phyloP scores from a whole-genome alignment of 2,888 invertebrate genomes.

The Uropetala carovei region DNA sequence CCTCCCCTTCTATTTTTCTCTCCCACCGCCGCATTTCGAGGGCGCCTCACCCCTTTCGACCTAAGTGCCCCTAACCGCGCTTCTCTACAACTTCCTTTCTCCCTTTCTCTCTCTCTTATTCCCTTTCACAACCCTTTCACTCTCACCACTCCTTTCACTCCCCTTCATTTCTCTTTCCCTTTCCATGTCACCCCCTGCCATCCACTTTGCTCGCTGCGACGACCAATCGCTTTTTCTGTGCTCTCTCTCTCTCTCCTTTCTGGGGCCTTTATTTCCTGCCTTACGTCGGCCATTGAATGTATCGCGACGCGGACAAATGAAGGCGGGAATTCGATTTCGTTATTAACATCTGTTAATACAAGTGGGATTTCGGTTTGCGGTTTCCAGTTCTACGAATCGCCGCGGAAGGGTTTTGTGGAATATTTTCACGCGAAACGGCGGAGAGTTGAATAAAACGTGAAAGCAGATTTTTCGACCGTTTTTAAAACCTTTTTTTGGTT shows the following conservation, averaged over 20 bases:
- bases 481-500: no score
- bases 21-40: not conserved
- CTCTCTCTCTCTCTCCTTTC: not conserved
- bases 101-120: not conserved
- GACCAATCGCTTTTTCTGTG: not conserved
- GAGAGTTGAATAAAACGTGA: not conserved
- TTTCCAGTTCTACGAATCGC: not conserved
- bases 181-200: not conserved
- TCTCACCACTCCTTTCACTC: not conserved
- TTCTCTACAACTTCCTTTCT: not conserved
- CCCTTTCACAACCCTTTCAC: not conserved
- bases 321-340: not conserved
- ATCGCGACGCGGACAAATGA: not conserved
- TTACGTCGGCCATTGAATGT: not conserved
- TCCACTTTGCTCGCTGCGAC: not conserved
- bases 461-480: not conserved
- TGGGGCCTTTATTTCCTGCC: not conserved
- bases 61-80: not conserved
- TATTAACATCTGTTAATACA: no score
- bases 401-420: not conserved
- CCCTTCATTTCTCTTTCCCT: not conserved
- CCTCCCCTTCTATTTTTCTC: not conserved
- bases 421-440: not conserved
- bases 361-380: not conserved
- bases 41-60: not conserved